A percentile compares a stretch with the other conserved stretches of the same genome.
phyloP scores from a whole-genome alignment of 2,113 vertebrate genomes.

The Desmodus rotundus region DNA sequence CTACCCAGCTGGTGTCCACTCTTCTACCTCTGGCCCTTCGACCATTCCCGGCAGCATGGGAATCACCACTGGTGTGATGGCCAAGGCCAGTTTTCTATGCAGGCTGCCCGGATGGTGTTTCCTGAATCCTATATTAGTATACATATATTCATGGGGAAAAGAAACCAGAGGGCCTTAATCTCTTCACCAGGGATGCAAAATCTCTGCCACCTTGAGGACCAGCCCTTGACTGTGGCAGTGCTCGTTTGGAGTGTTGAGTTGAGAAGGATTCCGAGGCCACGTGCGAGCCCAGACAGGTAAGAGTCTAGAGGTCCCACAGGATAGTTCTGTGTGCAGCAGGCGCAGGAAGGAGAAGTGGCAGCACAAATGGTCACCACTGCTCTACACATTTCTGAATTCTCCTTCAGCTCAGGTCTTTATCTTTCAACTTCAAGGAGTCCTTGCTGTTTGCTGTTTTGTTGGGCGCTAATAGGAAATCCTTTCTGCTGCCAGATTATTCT shows the following conservation, averaged over 20 bases:
- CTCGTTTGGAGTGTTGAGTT: background rate
- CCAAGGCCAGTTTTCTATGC: background rate
- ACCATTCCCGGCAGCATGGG: background rate
- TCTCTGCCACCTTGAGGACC: background rate
- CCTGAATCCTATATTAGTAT: background rate
- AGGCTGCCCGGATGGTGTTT: background rate
- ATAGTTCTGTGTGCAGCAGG: background rate
- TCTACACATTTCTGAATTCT: background rate
- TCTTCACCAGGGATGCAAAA: background rate
- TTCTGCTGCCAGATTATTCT: background rate
- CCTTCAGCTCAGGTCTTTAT: background rate
- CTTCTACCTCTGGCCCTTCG: background rate
- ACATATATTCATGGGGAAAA: background rate
- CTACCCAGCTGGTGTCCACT: background rate
- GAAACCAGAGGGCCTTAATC: background rate
- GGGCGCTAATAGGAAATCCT: background rate
- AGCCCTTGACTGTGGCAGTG: background rate
- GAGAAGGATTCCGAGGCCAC: background rate
- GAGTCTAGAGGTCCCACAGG: background rate
- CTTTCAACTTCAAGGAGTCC: background rate
- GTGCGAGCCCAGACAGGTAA: background rate
- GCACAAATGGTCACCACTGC: background rate
- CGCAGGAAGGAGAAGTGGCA: background rate
- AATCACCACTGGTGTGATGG: accelerated
- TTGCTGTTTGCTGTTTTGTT: background rate